Percentiles rank a stretch among this genome's conserved stretches.
Conservation (phyloP, 1,140 invertebrate genomes). For the Tetraneura akinire region DNA sequence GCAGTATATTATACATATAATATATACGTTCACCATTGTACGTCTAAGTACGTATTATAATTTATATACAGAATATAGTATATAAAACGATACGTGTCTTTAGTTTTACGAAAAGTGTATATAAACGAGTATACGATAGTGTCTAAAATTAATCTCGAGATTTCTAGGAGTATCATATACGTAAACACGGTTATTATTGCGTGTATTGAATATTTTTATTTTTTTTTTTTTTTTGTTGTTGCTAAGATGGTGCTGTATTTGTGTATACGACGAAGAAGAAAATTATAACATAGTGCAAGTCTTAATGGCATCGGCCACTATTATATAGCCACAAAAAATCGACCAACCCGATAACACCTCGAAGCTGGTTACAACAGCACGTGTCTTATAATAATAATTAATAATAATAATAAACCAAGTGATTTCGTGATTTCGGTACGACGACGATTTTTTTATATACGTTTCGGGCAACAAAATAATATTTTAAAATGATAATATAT, state of each 20-base stretch:
- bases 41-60: too few relatives aligned
- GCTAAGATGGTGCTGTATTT: background rate
- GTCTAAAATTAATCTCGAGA: too few relatives aligned
- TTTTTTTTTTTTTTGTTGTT: background rate
- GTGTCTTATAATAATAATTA: conserved; percentile 13
- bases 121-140: too few relatives aligned
- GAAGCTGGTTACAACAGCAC: background rate
- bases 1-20: too few relatives aligned
- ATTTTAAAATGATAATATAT: background rate
- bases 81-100: too few relatives aligned
- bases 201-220: background rate
- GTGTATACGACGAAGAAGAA: background rate
- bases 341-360: background rate
- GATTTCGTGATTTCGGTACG: background rate
- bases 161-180: too few relatives aligned
- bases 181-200: conserved; percentile 11
- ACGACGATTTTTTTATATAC: background rate
- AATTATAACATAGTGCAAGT: background rate
- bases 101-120: too few relatives aligned
- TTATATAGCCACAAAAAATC: background rate
- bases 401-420: background rate
- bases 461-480: background rate
- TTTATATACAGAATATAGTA: too few relatives aligned
- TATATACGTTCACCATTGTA: too few relatives aligned
- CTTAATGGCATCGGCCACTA: too few relatives aligned